phyloP scores from a whole-genome alignment of 2,113 vertebrate species.

The Glareola pratincola region DNA sequence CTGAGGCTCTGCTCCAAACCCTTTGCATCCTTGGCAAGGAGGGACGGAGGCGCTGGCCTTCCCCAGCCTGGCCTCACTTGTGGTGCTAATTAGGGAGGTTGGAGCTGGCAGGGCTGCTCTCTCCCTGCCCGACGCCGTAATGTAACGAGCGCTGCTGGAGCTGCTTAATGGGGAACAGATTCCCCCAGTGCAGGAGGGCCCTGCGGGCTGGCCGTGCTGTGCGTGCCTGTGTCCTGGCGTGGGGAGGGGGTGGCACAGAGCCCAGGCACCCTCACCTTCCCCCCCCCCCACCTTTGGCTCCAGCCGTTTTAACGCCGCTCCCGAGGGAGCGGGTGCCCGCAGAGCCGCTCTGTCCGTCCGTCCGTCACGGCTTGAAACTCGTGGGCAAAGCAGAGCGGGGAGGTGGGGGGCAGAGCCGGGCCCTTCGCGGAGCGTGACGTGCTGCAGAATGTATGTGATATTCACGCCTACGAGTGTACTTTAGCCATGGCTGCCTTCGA shows the following conservation, averaged over 20 bases:
- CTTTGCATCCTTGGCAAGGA: constrained; percentile 30
- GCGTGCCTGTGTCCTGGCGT: fast-evolving
- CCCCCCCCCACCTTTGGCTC: fast-evolving
- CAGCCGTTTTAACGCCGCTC: background rate
- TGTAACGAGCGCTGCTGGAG: background rate
- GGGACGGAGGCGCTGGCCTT: background rate
- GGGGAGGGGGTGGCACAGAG: background rate
- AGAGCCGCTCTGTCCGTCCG: background rate
- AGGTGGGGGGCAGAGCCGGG: background rate
- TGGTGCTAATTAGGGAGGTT: constrained; percentile 24
- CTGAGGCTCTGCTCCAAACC: background rate
- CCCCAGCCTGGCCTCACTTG: constrained; percentile 26
- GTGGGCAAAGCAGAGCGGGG: background rate
- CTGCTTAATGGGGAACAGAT: constrained; percentile 26
- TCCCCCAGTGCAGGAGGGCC: background rate
- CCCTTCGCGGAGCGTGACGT: fast-evolving
- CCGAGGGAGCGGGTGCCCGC: fast-evolving
- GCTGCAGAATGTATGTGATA: background rate
- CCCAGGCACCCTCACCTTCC: too few relatives aligned
- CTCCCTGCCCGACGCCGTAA: background rate
- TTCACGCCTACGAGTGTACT: fast-evolving
- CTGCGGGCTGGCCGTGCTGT: background rate
- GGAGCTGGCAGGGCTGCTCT: constrained; percentile 32
- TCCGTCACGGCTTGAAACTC: background rate
- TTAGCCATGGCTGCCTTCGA: fast-evolving